Percentiles rank a stretch among this genome's conserved stretches.
Conservation (phyloP, 2,113 vertebrate species). For the Choloepus hoffmanni region DNA sequence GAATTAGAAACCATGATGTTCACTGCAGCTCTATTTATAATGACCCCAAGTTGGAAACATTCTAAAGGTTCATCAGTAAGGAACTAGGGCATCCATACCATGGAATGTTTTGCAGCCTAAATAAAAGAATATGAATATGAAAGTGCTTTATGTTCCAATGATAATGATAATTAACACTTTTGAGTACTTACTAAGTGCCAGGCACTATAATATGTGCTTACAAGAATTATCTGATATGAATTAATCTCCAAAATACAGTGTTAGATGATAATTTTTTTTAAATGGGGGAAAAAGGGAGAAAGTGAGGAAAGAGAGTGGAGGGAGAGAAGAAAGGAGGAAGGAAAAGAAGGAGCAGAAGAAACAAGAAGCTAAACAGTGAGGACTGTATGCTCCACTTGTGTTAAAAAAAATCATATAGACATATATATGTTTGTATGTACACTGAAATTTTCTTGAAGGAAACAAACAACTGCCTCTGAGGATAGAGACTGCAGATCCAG, state of each 20-base stretch:
- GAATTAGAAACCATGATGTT: neutral
- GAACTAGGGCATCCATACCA: neutral
- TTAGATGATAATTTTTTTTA: neutral
- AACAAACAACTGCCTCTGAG: neutral
- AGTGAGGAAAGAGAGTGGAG: neutral
- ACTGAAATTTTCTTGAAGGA: conserved; percentile 9
- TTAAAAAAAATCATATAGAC: neutral
- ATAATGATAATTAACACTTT: neutral
- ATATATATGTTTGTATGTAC: neutral
- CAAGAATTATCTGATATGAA: neutral
- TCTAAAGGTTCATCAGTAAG: neutral
- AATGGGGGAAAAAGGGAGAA: no score
- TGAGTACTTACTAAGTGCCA: neutral
- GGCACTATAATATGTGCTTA: neutral
- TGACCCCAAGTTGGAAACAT: neutral
- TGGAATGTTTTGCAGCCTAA: neutral
- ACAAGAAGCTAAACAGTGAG: neutral
- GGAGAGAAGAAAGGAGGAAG: neutral
- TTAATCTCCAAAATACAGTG: neutral
- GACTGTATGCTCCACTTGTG: neutral
- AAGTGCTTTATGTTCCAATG: neutral
- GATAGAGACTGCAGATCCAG: neutral
- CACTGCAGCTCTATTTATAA: neutral
- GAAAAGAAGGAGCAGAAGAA: neutral
- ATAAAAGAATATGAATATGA: neutral